Base-by-base conservation (phyloP, 2,113 vertebrate genomes). In the Pteronura brasiliensis region DNA sequence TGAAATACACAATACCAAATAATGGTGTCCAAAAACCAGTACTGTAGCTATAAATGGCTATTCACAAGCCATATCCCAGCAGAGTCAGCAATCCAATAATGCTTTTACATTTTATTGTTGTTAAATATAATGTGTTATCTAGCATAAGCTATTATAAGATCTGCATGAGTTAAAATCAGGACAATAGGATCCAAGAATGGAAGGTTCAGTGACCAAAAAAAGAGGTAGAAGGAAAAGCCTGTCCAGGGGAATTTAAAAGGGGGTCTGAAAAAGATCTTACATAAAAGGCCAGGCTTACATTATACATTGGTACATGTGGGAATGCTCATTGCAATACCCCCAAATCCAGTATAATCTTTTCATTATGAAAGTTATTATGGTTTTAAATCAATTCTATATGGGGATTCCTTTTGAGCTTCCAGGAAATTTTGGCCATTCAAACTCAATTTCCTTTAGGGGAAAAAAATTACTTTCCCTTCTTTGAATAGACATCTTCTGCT, bases 301-400 rank as follows among this genome's bases (percentile, higher is more conserved):
- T 61, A 27, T 34, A 29, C 0, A 4, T 31, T 23, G 6, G 55
- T 21, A 39, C 7, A 18, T n/a, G n/a, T 86, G 77, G 42, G 14
- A 57, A 47, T 55, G 11, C 6, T 88, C 27, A 49, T 14, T 44
- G 44, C 39, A 95, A 27, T 27, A 36, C 17, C 29, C 15, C 23
- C 1, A 72, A 4, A 67, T 84, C 18, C 11, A 0, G 18, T 86
- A 55, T 81, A 93, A 92, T 89, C 59, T 67, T 93, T 92, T 89
- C 44, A 86, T 95, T 92, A 83, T 97, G 88, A 87, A 34, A 59
- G 55, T 39, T 91, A 91, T 63, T 88, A 77, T 39, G 7, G 13
- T 69, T 93, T 93, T 79, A 92, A 94, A 87, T 98, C 72, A 87
- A 42, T 89, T 95, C 90, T 94, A 25, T 86, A 69, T 82, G 36